Evolutionary conservation across 1,140 invertebrate species (phyloP), one percentile per base, ranked within the genome.

Genomic region (Bombus difficillimus): DNA sequence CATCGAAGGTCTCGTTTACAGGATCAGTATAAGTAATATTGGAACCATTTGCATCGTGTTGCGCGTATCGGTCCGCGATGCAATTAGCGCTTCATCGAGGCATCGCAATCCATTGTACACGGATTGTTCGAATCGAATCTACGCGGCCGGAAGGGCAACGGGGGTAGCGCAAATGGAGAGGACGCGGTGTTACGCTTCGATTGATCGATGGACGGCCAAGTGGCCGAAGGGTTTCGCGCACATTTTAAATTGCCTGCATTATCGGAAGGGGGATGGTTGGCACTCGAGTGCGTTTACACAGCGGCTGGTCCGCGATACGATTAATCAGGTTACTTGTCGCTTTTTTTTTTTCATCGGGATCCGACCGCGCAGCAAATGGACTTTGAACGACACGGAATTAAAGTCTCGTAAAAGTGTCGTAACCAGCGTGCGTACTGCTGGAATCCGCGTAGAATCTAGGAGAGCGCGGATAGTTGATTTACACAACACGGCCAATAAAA

Each of bases 1-100:
- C 15, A n/a, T 75, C 41, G 72, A 43, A 68, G 64, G 66, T 83
- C 72, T 47, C 72, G 53, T 39, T 66, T 53, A 34, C 43, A 76
- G 32, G 34, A 43, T 53, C 41, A 41, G 39, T 28, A 34, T 43
- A 76, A 64, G 73, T 83, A 83, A 76, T 83, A 66, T 34, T 28
- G 59, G 41, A 59, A 59, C 59, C 39, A 78, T 83, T 83, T 83
- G 82, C 74, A 78, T 68, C 62, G 18, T 41, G 73, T 32, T 66
- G 28, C 53, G 39, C 37, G 41, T 22, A n/a, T 72, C 59, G 53
- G 13, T 3, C 25, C 39, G 39, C 28, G 79, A 89, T 88, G 83
- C 90, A 90, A 91, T 90, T 92, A 92, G 87, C 86, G 90, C 86
- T 88, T 91, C 89, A 89, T 91, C 89, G 90, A 88, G 86, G 88